Base-by-base conservation (phyloP, 2,888 invertebrate species). In the Desoria tigrina region DNA sequence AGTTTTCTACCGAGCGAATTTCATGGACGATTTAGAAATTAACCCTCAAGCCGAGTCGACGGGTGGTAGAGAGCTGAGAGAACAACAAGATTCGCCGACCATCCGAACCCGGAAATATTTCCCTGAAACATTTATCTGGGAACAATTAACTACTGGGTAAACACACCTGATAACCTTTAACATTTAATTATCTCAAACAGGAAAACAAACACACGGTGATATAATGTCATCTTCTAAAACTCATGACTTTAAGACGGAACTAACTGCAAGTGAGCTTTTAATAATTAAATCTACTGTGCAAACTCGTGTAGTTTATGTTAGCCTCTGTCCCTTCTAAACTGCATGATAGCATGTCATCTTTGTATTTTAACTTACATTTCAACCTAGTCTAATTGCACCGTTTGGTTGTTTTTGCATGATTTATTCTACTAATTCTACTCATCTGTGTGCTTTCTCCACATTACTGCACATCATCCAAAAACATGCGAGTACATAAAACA, bases 101-200 rank as follows among this genome's bases (percentile, higher is more conserved):
- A 28, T 69, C 62, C 77, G 77, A 77, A 81, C 86, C 51, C 83
- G 88, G 77, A 85, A 84, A 80, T 82, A 85, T 79, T 89, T 89
- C 80, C 87, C 87, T 42, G 88, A 89, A 82, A 88, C 88, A 58
- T 89, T 88, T 88, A 82, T 88, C 75, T 88, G 86, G 85, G 82
- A 85, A 75, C 82, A 83, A 78, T 80, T 83, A 73, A 83, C 84
- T 68, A 83, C 84, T 78, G 84, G 84, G 86, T 86, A 85, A 74
- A 27, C 27, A 32, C 26, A 72, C 24, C n/a, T 42, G 39, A 39
- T 45, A 54, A 62, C 45, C 45, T 45, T 45, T 45, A 45, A 45
- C 21, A 32, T 7, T 32, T 32, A 32, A 32, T 32, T 32, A 11
- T 32, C 32, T 32, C 32, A 4, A 32, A 32, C 4, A 32, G 32